phyloP scores from a whole-genome alignment of 2,797 vertebrate genomes.

The Malacoraja senta region DNA sequence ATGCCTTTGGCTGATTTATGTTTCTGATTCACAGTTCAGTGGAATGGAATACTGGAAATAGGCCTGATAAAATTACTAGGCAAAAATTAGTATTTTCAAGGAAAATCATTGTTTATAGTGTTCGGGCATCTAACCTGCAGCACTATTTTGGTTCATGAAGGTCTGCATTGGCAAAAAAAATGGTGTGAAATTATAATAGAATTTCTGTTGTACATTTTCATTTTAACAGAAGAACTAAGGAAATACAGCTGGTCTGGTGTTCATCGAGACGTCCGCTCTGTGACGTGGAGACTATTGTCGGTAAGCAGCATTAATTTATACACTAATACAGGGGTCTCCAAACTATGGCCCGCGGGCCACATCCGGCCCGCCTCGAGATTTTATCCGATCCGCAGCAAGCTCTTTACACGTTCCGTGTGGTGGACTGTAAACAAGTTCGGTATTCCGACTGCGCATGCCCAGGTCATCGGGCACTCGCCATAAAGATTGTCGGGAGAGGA shows the following conservation, averaged over 20 bases:
- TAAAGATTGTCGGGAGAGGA: too few relatives aligned
- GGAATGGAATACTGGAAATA: neutral
- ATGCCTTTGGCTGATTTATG: neutral
- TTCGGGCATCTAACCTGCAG: neutral
- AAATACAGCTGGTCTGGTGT: conserved; percentile 97
- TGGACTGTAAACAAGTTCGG: too few relatives aligned
- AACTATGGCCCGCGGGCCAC: too few relatives aligned
- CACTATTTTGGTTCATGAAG: neutral
- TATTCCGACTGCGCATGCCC: too few relatives aligned
- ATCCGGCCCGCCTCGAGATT: too few relatives aligned
- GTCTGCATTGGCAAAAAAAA: neutral
- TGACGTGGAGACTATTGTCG: conserved; percentile 94
- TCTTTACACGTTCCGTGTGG: too few relatives aligned
- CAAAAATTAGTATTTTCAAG: neutral
- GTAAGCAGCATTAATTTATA: conserved; percentile 58
- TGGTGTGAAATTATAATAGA: neutral
- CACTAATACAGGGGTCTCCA: neutral
- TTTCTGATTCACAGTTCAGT: neutral
- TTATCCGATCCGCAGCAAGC: too few relatives aligned
- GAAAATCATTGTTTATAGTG: neutral
- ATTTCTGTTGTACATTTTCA: conserved; percentile 15
- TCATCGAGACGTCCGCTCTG: conserved; percentile 83
- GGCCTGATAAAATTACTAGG: neutral
- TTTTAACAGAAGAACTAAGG: conserved; percentile 83
- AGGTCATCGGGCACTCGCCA: too few relatives aligned